A percentile compares a stretch with the other conserved stretches of the same genome.
Evolutionary conservation across 2,888 invertebrate genomes (phyloP).

Genomic region (Linyphia triangularis): DNA sequence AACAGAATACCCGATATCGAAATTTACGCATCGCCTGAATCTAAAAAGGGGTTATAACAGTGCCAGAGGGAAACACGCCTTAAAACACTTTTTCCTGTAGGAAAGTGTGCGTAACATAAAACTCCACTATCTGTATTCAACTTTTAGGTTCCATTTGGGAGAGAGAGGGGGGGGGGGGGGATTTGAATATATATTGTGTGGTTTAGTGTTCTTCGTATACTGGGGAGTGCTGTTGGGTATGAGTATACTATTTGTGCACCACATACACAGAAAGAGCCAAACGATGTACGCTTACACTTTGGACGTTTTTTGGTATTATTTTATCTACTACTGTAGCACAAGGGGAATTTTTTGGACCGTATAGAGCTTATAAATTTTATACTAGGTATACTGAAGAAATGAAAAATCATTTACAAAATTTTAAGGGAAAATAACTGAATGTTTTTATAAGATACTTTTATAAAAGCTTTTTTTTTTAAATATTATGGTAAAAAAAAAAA

Average conservation of each 20-base stretch:
- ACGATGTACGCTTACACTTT: neutral
- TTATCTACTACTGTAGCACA: too few relatives aligned
- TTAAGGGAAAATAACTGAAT: too few relatives aligned
- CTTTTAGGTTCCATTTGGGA: slow-evolving; percentile 31
- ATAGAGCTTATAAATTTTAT: too few relatives aligned
- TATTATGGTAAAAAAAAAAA: too few relatives aligned
- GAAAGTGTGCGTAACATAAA: slow-evolving; percentile 41
- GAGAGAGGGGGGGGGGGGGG: slow-evolving; percentile 11
- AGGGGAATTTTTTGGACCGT: too few relatives aligned
- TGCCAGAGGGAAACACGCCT: neutral
- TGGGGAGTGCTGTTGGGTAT: neutral
- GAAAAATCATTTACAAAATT: too few relatives aligned
- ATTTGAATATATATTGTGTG: slow-evolving; percentile 73
- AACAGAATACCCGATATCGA: neutral
- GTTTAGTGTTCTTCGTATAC: slow-evolving; percentile 17
- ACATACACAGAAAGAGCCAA: neutral
- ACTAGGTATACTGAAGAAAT: too few relatives aligned
- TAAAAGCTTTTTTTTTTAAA: too few relatives aligned
- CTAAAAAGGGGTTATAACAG: neutral
- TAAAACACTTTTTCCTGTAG: slow-evolving; percentile 17
- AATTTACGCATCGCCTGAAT: neutral
- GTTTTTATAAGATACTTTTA: too few relatives aligned
- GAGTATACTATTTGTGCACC: neutral
- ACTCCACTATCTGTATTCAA: slow-evolving; percentile 14
- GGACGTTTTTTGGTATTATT: too few relatives aligned